Conservation (phyloP, 2,113 vertebrate species). For the Saimiri boliviensis region DNA sequence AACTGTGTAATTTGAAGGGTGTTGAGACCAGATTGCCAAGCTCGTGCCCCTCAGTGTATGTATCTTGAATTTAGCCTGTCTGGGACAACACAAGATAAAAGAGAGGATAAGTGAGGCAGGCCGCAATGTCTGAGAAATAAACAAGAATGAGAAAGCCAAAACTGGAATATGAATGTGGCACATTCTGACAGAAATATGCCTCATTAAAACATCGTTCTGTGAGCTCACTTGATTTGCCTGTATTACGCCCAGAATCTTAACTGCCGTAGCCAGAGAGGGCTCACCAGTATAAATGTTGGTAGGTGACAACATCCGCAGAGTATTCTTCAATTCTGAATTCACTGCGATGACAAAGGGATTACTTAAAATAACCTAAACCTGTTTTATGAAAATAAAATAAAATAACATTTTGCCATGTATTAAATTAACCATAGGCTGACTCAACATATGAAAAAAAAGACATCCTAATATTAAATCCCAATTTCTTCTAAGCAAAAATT, state of each 20-base stretch:
- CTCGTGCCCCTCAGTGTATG: background rate
- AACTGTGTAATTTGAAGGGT: slow-evolving; percentile 3
- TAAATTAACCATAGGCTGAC: background rate
- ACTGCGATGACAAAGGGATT: background rate
- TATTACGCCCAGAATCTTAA: background rate
- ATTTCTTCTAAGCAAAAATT: background rate
- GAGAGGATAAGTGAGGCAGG: background rate
- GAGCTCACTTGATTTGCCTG: background rate
- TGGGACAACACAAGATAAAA: background rate
- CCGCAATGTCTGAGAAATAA: background rate
- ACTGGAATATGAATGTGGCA: background rate
- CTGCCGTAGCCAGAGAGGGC: background rate
- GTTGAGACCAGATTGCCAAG: background rate
- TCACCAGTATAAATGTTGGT: background rate
- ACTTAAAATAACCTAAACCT: background rate
- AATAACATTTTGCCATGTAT: background rate
- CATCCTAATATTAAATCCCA: background rate
- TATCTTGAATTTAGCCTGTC: background rate
- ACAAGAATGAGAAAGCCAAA: slow-evolving; percentile 24
- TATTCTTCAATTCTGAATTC: background rate
- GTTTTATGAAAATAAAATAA: background rate
- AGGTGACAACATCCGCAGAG: background rate
- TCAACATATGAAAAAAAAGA: background rate
- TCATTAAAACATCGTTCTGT: background rate
- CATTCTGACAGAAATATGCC: background rate